These are phyloP conservation scores for Leptinotarsa haldemani DNA, from an alignment of 2,888 invertebrate species.

Conservation along the genomic window DNA sequence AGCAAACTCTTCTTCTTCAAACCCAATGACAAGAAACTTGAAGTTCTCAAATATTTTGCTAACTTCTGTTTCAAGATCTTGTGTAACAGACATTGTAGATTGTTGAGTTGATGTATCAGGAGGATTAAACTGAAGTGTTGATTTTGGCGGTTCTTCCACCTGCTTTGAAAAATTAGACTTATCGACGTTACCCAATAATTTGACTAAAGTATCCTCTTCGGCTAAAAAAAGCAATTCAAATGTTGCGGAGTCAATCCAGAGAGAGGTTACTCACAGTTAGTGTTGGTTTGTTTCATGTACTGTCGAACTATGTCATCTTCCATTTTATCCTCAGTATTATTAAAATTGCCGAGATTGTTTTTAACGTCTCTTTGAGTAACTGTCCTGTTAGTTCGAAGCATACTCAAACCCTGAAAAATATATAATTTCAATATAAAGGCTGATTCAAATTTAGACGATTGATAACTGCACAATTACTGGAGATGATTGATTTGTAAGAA, in stretches of 20 bases:
- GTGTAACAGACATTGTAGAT: slow-evolving; percentile 36
- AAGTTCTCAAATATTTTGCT: slow-evolving; percentile 47
- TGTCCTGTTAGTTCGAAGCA: slow-evolving; percentile 54
- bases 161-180: slow-evolving; percentile 38
- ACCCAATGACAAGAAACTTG: slow-evolving; percentile 64
- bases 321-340: slow-evolving; percentile 38
- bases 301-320: slow-evolving; percentile 57
- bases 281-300: slow-evolving; percentile 50
- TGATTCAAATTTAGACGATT: too few species aligned
- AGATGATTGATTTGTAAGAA: too few species aligned
- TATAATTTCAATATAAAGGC: too few species aligned
- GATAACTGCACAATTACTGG: too few species aligned
- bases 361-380: slow-evolving; percentile 49
- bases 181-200: slow-evolving; percentile 49
- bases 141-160: slow-evolving; percentile 26
- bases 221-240: slow-evolving; percentile 2
- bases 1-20: slow-evolving; percentile 64
- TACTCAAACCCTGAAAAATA: slow-evolving; percentile 58
- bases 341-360: slow-evolving; percentile 20
- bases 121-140: slow-evolving; percentile 33
- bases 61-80: slow-evolving; percentile 40
- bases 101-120: slow-evolving; percentile 45
- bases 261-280: slow-evolving; percentile 26
- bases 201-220: slow-evolving; percentile 56
- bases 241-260: too few species aligned